Base-by-base conservation (phyloP, 64 coral and sea anemone species). In the Stichodactyla helianthus region DNA sequence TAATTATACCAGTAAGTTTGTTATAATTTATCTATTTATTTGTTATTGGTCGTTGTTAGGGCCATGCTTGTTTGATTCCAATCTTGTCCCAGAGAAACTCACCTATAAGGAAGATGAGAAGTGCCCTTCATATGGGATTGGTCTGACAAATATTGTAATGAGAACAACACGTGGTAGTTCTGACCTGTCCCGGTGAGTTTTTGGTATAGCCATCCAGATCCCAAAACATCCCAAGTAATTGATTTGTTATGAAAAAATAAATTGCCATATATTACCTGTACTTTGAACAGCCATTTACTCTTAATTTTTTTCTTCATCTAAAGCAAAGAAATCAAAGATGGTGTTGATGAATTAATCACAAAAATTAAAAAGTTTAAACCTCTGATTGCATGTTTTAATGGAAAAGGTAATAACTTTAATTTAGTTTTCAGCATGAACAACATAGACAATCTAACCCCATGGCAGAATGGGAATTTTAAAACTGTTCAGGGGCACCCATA, bases 71-170 rank as follows among this genome's bases (percentile, higher is more conserved):
- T 95, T 84, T 79, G 88, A 99, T 20, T 92, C 97, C 53, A 91
- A 88, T 2, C 74, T 99, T 74, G 90, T 99, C 35, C 58, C 88
- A 70, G 91, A 99, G 19, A 87, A 74, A 53, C 77, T 99, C 50
- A 88, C 90, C 1, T 95, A 77, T 63, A 53, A 88, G n/a, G 97
- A 99, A 77, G 97, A 99, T 91, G 88, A 71, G 0, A 95, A 92
- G 83, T 99, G 97, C n/a, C 97, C 97, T 79, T 84, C 94, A 28
- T 84, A 79, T 84, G 86, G 88, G 19, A 99, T 99, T 85, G 97
- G 97, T 53, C 83, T 99, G 55, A 99, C 93, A n/a, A 99, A 99
- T 87, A 99, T 99, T 85, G 97, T 99, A 16, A 93, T 86, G 62
- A 89, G 97, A 20, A 99, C 97, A 54, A 99, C 97, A 58, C 88